These are phyloP conservation scores for Atta cephalotes DNA, from an alignment of 1,140 invertebrate genomes.

Conservation along the genomic window DNA sequence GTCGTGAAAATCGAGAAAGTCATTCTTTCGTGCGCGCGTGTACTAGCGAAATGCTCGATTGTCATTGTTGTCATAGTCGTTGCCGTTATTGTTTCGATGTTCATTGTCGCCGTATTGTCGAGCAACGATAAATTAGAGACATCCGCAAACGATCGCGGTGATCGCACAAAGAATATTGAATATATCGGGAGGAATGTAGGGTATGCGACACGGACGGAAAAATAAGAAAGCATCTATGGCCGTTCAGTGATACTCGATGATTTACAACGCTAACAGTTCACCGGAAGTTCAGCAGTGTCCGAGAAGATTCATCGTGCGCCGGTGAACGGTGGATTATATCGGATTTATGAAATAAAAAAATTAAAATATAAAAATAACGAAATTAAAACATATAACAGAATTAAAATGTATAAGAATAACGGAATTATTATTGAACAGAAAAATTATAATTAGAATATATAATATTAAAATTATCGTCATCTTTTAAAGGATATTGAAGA, in stretches of 20 bases:
- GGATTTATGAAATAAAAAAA: not conserved
- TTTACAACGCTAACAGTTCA: slow-evolving; percentile 42
- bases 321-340: slow-evolving; percentile 26
- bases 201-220: slow-evolving; percentile 22
- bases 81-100: slow-evolving; percentile 53
- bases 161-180: slow-evolving; percentile 51
- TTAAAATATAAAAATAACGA: not conserved
- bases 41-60: not conserved
- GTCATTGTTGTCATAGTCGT: not conserved
- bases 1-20: slow-evolving; percentile 34
- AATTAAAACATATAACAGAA: not conserved
- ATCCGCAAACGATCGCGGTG: slow-evolving; percentile 58
- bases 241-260: slow-evolving; percentile 36
- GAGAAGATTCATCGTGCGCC: slow-evolving; percentile 25
- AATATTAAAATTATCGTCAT: not conserved
- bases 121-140: slow-evolving; percentile 49
- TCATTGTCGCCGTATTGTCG: slow-evolving; percentile 59
- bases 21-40: not conserved
- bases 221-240: slow-evolving; percentile 53
- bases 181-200: slow-evolving; percentile 5
- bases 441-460: not conserved
- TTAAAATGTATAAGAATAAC: not conserved
- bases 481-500: not conserved
- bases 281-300: slow-evolving; percentile 40
- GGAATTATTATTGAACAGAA: not conserved